phyloP scores from a whole-genome alignment of 1,140 invertebrate genomes.

The Thereuonema tuberculata region DNA sequence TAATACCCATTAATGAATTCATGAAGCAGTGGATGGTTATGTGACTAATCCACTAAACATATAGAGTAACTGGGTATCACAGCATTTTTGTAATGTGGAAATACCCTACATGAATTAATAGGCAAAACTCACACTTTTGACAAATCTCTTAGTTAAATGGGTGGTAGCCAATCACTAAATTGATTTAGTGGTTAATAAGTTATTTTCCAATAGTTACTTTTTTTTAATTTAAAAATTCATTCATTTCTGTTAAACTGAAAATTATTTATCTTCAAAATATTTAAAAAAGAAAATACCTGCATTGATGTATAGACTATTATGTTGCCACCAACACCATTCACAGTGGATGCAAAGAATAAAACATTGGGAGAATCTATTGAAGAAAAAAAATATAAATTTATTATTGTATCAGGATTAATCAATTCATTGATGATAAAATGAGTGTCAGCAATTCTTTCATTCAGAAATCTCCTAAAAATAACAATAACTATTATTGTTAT shows the following conservation, averaged over 20 bases:
- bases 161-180: no score
- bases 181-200: no score
- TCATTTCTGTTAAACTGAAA: not conserved
- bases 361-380: not conserved
- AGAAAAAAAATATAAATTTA: not conserved
- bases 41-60: no score
- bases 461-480: not conserved
- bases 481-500: not conserved
- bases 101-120: no score
- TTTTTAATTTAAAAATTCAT: not conserved
- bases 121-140: no score
- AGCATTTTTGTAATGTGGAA: no score
- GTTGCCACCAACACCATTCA: not conserved
- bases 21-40: no score
- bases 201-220: not conserved
- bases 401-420: not conserved
- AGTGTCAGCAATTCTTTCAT: not conserved
- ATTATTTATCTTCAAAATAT: not conserved
- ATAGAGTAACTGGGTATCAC: no score
- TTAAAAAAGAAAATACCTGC: not conserved
- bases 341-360: not conserved
- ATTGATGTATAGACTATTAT: not conserved
- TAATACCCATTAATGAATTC: no score
- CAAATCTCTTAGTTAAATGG: no score
- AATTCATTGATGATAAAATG: not conserved